phyloP scores from a whole-genome alignment of 2,888 invertebrate species.

The Sussaba pulchella region DNA sequence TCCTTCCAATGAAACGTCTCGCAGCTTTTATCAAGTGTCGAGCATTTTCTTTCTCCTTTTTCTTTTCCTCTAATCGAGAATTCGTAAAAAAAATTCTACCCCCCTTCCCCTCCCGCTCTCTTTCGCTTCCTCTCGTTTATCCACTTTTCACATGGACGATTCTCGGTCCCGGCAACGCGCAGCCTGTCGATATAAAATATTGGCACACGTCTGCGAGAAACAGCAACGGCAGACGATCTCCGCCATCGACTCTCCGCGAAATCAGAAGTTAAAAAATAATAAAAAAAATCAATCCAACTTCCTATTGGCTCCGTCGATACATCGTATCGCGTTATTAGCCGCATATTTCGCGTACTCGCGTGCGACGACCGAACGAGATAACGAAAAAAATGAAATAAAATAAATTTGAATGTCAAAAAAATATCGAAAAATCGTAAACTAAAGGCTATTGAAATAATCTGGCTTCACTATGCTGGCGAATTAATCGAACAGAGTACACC shows the following conservation, averaged over 20 bases:
- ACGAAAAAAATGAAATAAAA: constrained; percentile 3
- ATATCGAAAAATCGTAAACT: constrained; percentile 31
- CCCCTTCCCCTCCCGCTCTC: too few relatives aligned
- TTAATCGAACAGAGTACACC: constrained; percentile 63
- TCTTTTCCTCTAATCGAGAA: constrained; percentile 60
- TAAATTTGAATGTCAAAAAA: too few relatives aligned
- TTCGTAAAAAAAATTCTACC: too few relatives aligned
- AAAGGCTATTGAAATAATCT: constrained; percentile 17
- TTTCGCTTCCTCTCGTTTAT: constrained; percentile 61
- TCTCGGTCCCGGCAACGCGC: constrained; percentile 29
- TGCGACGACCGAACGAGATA: constrained; percentile 25
- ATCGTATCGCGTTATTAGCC: constrained; percentile 53
- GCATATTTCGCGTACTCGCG: constrained; percentile 43
- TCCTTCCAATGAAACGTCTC: too few relatives aligned
- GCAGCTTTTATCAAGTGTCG: background rate
- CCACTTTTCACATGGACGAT: constrained; percentile 65
- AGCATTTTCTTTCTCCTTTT: too few relatives aligned
- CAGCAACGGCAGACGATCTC: constrained; percentile 51
- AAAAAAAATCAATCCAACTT: too few relatives aligned
- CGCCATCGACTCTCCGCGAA: constrained; percentile 49
- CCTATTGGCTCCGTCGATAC: constrained; percentile 8
- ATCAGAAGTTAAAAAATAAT: too few relatives aligned
- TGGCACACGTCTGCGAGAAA: constrained; percentile 64
- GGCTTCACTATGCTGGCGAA: constrained; percentile 43
- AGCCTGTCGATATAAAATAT: constrained; percentile 68